Evolutionary conservation across 2,113 vertebrate species (phyloP), one percentile per base, ranked within the genome.

Genomic region (Melanostigma gelatinosum): DNA sequence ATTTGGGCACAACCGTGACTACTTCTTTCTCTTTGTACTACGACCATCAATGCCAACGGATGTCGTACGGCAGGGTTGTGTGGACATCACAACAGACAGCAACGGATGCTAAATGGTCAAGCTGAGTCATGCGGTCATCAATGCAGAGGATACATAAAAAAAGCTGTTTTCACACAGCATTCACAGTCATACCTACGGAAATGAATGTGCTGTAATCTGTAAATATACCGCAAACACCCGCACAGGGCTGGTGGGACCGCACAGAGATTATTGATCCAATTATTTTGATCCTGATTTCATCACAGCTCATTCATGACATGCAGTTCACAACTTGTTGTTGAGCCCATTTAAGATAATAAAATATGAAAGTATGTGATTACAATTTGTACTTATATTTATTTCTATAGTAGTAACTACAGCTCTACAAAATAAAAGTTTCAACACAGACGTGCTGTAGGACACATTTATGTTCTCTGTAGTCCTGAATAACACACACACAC

Each of bases 401-500:
- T 54, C 20, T 16, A 38, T 12, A 70, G 12, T 4, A 34, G 20
- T 4, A 10, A 36, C 40, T 7, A 18, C 44, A 52, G 60, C 44
- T 52, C 8, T 48, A 11, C 12, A 8, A 34, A 15, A 22, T 18
- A 70, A 67, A 79, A 36, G 20, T 52, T 71, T 80, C 61, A 36
- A 16, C 29, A 42, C 24, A 65, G 22, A 32, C 22, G n/a, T 12
- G 22, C 34, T 66, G 42, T 2, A 16, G 48, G 68, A 36, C 50
- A 22, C 61, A 48, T 72, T 79, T 80, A 34, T 74, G 60, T 61
- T 70, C 24, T 54, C 27, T 34, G 22, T 36, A 57, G 34, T 8
- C 7, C 46, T 68, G 68, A 81, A 73, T 46, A 8, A 72, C 29
- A 82, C 34, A 62, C 48, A 55, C 27, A 78, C 54, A 62, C 48